phyloP scores from a whole-genome alignment of 2,113 vertebrate species.

The Anguilla japonica region DNA sequence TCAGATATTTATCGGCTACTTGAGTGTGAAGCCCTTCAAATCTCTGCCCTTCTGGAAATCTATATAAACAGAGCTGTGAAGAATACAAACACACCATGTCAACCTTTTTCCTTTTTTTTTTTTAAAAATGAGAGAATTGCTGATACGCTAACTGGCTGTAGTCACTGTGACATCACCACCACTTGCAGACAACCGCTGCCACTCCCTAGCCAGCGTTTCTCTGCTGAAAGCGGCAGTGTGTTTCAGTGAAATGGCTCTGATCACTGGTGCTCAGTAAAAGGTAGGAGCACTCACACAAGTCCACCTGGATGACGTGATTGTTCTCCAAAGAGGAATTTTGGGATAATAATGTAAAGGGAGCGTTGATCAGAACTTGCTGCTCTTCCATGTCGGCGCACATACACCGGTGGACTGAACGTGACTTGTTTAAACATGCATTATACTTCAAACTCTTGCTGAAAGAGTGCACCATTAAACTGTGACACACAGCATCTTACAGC shows the following conservation, averaged over 20 bases:
- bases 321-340: slow-evolving; percentile 14
- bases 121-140: background rate
- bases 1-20: slow-evolving; percentile 6
- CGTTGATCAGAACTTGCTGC: slow-evolving; percentile 17
- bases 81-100: background rate
- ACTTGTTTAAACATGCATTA: slow-evolving; percentile 29
- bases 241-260: slow-evolving; percentile 40
- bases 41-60: background rate
- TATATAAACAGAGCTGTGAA: background rate
- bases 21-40: background rate
- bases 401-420: slow-evolving; percentile 43
- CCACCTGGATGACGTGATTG: slow-evolving; percentile 42
- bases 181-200: background rate
- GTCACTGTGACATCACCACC: background rate
- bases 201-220: slow-evolving; percentile 46
- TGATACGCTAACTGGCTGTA: background rate
- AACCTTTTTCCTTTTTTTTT: background rate
- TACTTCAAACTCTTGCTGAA: slow-evolving; percentile 42
- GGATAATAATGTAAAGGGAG: background rate
- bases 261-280: slow-evolving; percentile 45
- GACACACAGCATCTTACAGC: background rate
- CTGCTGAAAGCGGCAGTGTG: slow-evolving; percentile 40
- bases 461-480: background rate
- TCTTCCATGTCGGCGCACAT: slow-evolving; percentile 1
- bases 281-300: slow-evolving; percentile 33